phyloP scores from a whole-genome alignment of 2,888 invertebrate genomes.

The Melitaea athalia region DNA sequence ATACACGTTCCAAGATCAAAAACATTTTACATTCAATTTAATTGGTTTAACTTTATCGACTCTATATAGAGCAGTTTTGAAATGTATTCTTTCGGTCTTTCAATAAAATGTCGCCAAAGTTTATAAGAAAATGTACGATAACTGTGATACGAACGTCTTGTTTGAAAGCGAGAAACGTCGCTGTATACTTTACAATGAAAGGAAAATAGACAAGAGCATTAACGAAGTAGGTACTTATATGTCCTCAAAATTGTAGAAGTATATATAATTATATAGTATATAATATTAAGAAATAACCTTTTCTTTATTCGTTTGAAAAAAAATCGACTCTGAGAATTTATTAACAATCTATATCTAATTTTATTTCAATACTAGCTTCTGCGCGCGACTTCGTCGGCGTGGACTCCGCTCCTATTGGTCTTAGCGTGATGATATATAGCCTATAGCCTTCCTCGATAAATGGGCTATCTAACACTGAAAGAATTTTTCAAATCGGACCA shows the following conservation, averaged over 20 bases:
- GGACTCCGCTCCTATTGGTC: no score
- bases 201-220: constrained; percentile 5
- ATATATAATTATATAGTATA: not conserved
- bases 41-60: constrained; percentile 28
- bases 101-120: constrained; percentile 27
- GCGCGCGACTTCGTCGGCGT: no score
- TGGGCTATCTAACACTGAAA: no score
- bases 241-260: not conserved
- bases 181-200: constrained; percentile 13
- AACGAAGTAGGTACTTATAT: not conserved
- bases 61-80: constrained; percentile 18
- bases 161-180: constrained; percentile 25
- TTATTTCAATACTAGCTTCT: no score
- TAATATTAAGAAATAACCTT: no score
- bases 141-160: constrained; percentile 40
- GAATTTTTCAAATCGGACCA: no score
- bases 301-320: no score
- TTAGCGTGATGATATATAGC: no score
- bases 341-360: no score
- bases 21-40: constrained; percentile 21
- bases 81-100: constrained; percentile 25
- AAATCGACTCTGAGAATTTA: no score
- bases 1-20: constrained; percentile 7
- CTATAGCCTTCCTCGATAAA: no score
- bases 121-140: constrained; percentile 27